phyloP scores from a whole-genome alignment of 2,113 vertebrate species.

The Athene cunicularia region DNA sequence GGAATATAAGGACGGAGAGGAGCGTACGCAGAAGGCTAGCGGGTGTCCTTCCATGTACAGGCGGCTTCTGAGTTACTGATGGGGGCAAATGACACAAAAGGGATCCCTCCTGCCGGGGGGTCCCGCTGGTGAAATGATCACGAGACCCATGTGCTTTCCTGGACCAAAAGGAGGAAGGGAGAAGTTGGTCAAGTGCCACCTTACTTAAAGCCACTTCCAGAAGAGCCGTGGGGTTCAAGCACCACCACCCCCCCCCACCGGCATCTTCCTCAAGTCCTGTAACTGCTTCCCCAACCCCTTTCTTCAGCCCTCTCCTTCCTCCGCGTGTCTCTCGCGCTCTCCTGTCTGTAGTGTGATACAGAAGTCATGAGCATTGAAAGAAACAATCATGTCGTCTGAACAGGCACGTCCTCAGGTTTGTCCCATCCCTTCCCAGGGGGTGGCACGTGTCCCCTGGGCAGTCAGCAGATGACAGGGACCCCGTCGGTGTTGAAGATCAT shows the following conservation, averaged over 20 bases:
- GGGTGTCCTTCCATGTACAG: neutral
- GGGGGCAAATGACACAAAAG: slow-evolving; percentile 54
- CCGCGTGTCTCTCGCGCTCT: slow-evolving; percentile 9
- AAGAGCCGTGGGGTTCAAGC: neutral
- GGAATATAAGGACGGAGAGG: slow-evolving; percentile 46
- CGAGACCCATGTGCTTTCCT: slow-evolving; percentile 49
- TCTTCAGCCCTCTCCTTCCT: slow-evolving; percentile 61
- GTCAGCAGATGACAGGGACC: slow-evolving; percentile 95
- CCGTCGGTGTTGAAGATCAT: slow-evolving; percentile 99
- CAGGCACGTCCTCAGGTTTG: slow-evolving; percentile 64
- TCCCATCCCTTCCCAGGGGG: slow-evolving; percentile 36
- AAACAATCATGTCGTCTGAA: slow-evolving; percentile 76
- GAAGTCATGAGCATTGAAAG: slow-evolving; percentile 62
- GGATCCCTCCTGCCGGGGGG: slow-evolving; percentile 10
- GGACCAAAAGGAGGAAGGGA: slow-evolving; percentile 54
- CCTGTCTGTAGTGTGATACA: slow-evolving; percentile 58
- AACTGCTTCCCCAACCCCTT: slow-evolving; percentile 21
- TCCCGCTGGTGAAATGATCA: slow-evolving; percentile 58
- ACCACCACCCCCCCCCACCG: neutral
- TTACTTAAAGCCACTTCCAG: slow-evolving; percentile 14
- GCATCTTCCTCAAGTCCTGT: neutral
- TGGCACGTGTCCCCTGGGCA: neutral
- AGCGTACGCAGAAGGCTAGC: neutral
- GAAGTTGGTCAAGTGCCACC: slow-evolving; percentile 15
- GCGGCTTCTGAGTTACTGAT: neutral